Conservation (phyloP, 1,140 invertebrate genomes). For the Melanaphis sacchari region DNA sequence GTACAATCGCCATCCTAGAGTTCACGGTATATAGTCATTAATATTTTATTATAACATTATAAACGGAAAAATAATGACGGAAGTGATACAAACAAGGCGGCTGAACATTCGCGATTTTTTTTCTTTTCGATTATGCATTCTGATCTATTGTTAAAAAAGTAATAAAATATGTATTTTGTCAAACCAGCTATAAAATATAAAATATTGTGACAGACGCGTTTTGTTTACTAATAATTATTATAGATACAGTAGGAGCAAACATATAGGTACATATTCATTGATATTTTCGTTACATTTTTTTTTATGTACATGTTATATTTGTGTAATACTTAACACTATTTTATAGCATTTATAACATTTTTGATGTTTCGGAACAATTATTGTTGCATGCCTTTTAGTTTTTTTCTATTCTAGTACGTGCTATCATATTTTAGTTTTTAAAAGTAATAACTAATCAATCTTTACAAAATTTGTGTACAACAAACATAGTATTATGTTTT, state of each 20-base stretch:
- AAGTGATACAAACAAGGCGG: neutral
- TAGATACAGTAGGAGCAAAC: neutral
- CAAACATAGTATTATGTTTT: neutral
- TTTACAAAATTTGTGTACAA: neutral
- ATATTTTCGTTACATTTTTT: too few species aligned
- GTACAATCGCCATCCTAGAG: neutral
- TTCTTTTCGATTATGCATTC: too few species aligned
- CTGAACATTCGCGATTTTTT: neutral
- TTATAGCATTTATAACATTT: neutral
- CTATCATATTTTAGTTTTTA: neutral
- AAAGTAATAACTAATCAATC: neutral
- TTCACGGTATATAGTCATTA: neutral
- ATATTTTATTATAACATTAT: neutral
- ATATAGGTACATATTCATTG: too few species aligned
- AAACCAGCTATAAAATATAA: neutral
- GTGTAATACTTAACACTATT: neutral
- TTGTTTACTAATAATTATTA: neutral
- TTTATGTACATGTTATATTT: too few species aligned
- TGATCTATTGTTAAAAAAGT: neutral
- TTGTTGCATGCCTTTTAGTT: neutral
- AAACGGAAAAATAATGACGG: neutral
- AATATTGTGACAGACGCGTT: neutral
- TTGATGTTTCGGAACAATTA: neutral
- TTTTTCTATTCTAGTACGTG: neutral
- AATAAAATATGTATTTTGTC: neutral